phyloP scores from a whole-genome alignment of 2,113 vertebrate genomes.

The Anoura caudifer region DNA sequence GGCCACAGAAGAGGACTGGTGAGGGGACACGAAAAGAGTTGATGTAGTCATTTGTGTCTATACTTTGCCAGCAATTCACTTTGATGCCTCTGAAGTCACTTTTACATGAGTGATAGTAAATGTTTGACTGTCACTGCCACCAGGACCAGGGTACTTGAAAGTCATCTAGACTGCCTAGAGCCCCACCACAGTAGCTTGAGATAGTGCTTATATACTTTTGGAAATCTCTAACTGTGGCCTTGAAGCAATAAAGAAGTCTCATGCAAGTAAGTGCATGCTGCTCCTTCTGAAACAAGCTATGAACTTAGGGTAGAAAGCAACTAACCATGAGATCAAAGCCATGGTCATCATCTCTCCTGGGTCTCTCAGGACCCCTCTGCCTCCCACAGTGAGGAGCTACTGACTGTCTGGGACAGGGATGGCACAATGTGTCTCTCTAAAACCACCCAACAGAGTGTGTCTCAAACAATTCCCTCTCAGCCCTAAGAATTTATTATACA shows the following conservation, averaged over 20 bases:
- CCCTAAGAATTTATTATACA: background rate
- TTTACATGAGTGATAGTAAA: background rate
- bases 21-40: background rate
- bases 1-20: background rate
- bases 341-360: background rate
- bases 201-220: background rate
- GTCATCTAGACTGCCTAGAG: background rate
- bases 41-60: background rate
- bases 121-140: background rate
- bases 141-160: background rate
- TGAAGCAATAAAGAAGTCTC: background rate
- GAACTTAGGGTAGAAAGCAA: background rate
- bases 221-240: background rate
- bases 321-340: background rate
- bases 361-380: background rate
- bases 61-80: background rate
- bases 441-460: background rate
- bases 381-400: background rate
- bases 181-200: background rate
- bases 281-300: slow-evolving; percentile 12
- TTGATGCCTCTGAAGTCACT: background rate
- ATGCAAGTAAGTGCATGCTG: background rate
- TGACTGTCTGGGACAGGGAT: background rate
- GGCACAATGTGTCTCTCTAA: background rate
- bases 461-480: background rate